Evolutionary conservation across 2,888 invertebrate species (phyloP).

Genomic region (Mesoligia furuncula): DNA sequence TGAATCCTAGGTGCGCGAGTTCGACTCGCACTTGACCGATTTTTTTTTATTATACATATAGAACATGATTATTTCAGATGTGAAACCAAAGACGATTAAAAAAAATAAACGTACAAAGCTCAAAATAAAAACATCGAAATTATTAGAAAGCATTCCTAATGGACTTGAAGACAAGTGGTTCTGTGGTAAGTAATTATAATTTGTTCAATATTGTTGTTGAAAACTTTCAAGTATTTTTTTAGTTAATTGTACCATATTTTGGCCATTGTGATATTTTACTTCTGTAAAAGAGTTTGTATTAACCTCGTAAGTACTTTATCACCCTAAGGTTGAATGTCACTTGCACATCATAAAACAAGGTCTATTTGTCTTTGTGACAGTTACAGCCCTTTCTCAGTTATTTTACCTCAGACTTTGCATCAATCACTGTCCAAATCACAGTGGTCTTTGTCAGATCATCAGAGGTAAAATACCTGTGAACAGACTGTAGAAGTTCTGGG

Average conservation of each 20-base stretch:
- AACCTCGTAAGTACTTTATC: too few species aligned
- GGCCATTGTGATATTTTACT: neutral
- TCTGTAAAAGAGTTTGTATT: neutral
- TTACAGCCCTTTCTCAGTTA: too few species aligned
- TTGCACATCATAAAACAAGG: too few species aligned
- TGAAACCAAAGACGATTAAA: slow-evolving; percentile 34
- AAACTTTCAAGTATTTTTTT: neutral
- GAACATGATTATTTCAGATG: slow-evolving; percentile 43
- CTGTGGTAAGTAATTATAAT: slow-evolving; percentile 62
- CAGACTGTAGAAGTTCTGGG: too few species aligned
- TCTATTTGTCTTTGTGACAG: too few species aligned
- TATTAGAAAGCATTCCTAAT: slow-evolving; percentile 29
- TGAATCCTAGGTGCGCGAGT: too few species aligned
- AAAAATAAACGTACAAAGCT: slow-evolving; percentile 29
- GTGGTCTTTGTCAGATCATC: too few species aligned
- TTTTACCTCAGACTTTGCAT: too few species aligned
- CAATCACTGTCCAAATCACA: too few species aligned
- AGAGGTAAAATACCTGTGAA: too few species aligned
- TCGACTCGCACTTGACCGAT: too few species aligned
- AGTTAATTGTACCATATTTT: neutral
- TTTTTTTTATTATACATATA: neutral
- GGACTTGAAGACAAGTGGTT: slow-evolving; percentile 28
- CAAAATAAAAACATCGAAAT: slow-evolving; percentile 15
- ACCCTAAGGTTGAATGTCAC: too few species aligned
- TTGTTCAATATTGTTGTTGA: neutral